Evolutionary conservation across 2,888 invertebrate genomes (phyloP), one percentile per base, ranked within the genome.

Genomic region (Dilophus febrilis): DNA sequence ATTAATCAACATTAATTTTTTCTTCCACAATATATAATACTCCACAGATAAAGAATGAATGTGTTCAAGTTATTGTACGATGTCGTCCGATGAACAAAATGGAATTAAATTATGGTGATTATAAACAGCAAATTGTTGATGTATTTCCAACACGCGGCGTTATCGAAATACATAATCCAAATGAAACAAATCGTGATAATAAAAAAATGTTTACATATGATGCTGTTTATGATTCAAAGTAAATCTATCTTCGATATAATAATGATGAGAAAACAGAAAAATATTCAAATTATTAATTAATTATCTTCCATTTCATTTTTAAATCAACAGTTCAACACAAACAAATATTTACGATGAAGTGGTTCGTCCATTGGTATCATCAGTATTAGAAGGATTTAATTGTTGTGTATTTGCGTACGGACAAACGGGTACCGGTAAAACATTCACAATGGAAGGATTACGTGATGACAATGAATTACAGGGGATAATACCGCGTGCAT

Each of bases 341-440:
- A 79, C 82, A 54, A 85, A 86, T 49, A 66, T 98, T 19, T 99
- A 97, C 66, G 91, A 94, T 60, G 94, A 97, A 62, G 88, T 91
- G 48, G 92, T 97, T 40, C 76, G 90, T 36, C 91, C 92, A 0
- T 64, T 99, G 51, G 91, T 99, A 17, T 80, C 91, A 46, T 91
- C 91, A 2, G 97, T 97, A 5, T 71, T 98, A 45, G 84, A 88
- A 56, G 98, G 98, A 2, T 99, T 95, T 65, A 98, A 98, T 65
- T 95, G 97, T 12, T 98, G 97, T 51, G 94, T 98, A 49, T 97
- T 98, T 68, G 98, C 97, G 2, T 98, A 98, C 62, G 98, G 97
- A 0, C 98, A 98, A 66, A 98, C 98, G 0, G 97, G 97, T 45
- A 95, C 97, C 1, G 97, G 95, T 7, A 75, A 75, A 53, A 75